Evolutionary conservation across 2,113 vertebrate genomes (phyloP).

Genomic region (Hippocampus abdominalis): DNA sequence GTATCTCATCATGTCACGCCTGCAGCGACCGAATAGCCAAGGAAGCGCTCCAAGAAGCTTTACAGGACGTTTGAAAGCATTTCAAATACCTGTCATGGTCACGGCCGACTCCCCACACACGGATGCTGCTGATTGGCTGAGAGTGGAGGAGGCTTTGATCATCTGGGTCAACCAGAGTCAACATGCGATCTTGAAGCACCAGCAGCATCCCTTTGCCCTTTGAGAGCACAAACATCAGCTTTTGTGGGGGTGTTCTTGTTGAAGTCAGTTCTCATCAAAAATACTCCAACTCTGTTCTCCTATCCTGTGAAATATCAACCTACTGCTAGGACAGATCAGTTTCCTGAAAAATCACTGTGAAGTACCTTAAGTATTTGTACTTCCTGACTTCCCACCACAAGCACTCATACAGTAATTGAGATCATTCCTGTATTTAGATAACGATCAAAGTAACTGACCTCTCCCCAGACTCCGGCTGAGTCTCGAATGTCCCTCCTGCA

Average conservation of each 20-base stretch:
- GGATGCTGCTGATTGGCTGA: constrained; percentile 94
- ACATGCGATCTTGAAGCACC: constrained; percentile 86
- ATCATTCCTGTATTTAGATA: neutral
- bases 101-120: constrained; percentile 93
- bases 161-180: constrained; percentile 90
- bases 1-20: neutral
- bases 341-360: too few relatives aligned
- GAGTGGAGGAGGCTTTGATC: constrained; percentile 89
- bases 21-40: neutral
- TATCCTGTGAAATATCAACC: too few relatives aligned
- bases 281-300: too few relatives aligned
- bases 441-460: constrained; percentile 72
- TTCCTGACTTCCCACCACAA: neutral
- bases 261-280: too few relatives aligned
- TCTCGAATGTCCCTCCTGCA: constrained; percentile 94
- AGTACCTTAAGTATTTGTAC: neutral
- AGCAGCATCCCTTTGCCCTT: constrained; percentile 96
- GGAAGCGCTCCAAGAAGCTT: neutral
- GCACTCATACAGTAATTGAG: too few relatives aligned
- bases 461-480: constrained; percentile 93
- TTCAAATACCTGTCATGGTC: constrained; percentile 90
- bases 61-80: neutral
- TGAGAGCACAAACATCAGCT: neutral
- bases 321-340: too few relatives aligned
- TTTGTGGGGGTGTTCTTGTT: too few relatives aligned